A percentile compares a stretch with the other conserved stretches of the same genome.
Conservation (phyloP, 1,140 invertebrate species). For the Pissodes strobi region DNA sequence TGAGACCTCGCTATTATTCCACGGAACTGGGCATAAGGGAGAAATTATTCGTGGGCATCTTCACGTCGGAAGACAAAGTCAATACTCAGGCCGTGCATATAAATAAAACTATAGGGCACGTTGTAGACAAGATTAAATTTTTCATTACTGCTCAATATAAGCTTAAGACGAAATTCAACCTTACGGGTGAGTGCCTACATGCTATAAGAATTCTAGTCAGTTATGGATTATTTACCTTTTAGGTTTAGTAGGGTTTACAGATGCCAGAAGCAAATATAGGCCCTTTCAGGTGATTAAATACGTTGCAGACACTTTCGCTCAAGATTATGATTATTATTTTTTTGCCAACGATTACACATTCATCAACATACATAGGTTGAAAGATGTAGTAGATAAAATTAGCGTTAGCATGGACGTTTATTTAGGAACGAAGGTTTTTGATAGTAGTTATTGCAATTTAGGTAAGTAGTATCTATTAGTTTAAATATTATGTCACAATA, state of each 20-base stretch:
- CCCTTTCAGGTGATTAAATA: conserved; percentile 88
- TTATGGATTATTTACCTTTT: no score
- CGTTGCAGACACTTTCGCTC: conserved; percentile 83
- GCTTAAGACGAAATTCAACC: conserved; percentile 66
- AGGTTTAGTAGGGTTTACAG: conserved; percentile 79
- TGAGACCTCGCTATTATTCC: conserved; percentile 87
- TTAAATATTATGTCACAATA: no score
- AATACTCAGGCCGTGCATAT: conserved; percentile 72
- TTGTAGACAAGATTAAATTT: conserved; percentile 80
- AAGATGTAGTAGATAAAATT: conserved; percentile 72
- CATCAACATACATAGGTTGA: conserved; percentile 73
- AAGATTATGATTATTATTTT: conserved; percentile 90
- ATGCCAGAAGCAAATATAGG: conserved; percentile 71
- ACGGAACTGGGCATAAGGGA: conserved; percentile 90
- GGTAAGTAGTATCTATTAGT: conserved; percentile 59
- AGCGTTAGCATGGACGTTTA: conserved; percentile 83
- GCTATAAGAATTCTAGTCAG: no score
- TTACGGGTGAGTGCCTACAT: conserved; percentile 61
- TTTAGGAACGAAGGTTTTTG: conserved; percentile 64
- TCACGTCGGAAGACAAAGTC: conserved; percentile 74
- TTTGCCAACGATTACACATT: conserved; percentile 81
- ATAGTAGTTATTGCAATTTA: conserved; percentile 66
- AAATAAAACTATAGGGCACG: conserved; percentile 78
- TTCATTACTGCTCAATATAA: conserved; percentile 69
- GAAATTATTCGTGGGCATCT: conserved; percentile 83